Base-by-base conservation (phyloP, 2,113 vertebrate species). In the Clarias batrachus region DNA sequence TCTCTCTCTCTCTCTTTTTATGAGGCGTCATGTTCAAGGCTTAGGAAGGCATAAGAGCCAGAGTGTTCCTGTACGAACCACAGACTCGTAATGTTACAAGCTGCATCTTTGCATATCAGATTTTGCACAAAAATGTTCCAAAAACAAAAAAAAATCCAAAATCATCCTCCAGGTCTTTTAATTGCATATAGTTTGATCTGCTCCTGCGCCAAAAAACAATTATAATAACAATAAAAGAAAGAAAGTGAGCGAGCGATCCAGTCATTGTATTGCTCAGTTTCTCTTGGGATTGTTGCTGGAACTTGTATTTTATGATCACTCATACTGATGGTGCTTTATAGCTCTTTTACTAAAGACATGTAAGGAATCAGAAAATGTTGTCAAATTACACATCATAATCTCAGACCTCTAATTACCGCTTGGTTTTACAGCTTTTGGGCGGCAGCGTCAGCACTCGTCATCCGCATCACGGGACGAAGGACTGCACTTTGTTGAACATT, bases 331-430 rank as follows among this genome's bases (percentile, higher is more conserved):
- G 48, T 48, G 48, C 41, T 74, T 82, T 74, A 37, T 63, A 60
- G 56, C 41, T 13, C 11, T 41, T 14, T 66, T 10, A 17, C 33
- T 48, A 48, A 48, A 48, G 59, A 68, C 68, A 27, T 82, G 79
- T 74, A 33, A 74, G 4, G 37, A 81, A 27, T 74, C 63, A 41
- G n/a, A n/a, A 48, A 48, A 5, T 4, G n/a, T 54, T 71, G 59
- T 68, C 82, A 87, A 89, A 88, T 86, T 83, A 78, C 81, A 91
- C 89, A 90, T 92, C 85, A 86, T 83, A 92, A 90, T 83, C 62
- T 82, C 80, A 73, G 90, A 89, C 88, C 82, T 89, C 60, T 90
- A 85, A 85, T 89, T 91, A 73, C 87, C 81, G 87, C 87, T 90
- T 85, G 8, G 16, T 86, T 41, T 87, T 88, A 73, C 89, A 90